Evolutionary conservation across 2,888 invertebrate genomes (phyloP), one percentile per base, ranked within the genome.

Genomic region (Itoplectis maculator): DNA sequence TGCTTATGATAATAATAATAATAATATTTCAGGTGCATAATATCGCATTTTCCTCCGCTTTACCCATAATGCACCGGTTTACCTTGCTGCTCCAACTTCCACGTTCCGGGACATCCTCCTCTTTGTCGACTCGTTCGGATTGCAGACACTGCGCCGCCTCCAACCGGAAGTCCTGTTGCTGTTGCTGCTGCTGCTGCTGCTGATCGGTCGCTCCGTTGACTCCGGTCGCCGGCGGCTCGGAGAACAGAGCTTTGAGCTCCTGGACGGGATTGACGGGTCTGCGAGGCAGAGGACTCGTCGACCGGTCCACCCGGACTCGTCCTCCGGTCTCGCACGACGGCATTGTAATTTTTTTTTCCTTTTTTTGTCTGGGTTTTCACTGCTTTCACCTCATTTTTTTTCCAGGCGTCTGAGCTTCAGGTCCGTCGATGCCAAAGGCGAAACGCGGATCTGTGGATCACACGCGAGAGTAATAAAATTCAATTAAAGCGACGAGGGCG

Each of bases 41-140:
- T 29, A 5, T 29, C 5, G 29, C 29, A 29, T 29, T 29, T n/a
- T n/a, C n/a, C 29, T 5, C 54, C 0, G 47, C 6, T 20, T 0
- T 9, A 23, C 2, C 8, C 1, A 2, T 0, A 56, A 56, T n/a
- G 20, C 35, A 68, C 29, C 3, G 11, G 0, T 37, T 54, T 73
- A 92, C 91, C 88, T 94, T 93, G 79, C 91, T 92, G 70, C 85
- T 88, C 92, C 92, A 92, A 37, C 87, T 86, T 15, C 92, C 92
- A 70, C 92, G 87, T 51, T 91, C 91, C n/a, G 91, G 90, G 37
- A 89, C 66, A 56, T 77, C 82, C 18, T 80, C 78, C 23, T 68
- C 63, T 11, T 85, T 84, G 7, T 45, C 54, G 13, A 74, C n/a
- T 18, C 70, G 75, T 20, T 86, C 78, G 45, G 81, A 20, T 61